Evolutionary conservation across 92 coral and sea anemone genomes (phyloP), one percentile per base, ranked within the genome.

Genomic region (Epizoanthus scotinus): DNA sequence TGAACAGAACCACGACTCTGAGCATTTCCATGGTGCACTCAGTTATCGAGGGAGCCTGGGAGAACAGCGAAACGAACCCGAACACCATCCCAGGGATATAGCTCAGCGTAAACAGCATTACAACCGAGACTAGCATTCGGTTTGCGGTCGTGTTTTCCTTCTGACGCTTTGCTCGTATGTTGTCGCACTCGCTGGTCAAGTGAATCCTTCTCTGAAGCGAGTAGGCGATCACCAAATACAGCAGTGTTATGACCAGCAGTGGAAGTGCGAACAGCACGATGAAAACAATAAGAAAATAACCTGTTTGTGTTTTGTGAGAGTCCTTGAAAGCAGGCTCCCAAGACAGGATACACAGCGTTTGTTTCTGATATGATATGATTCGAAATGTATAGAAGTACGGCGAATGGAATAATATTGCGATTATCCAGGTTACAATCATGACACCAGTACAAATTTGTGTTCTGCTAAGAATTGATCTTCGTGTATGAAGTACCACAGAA

Each of bases 301-400:
- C 22, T 0, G 44, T 17, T 18, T 64, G 70, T 17, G 70, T 31
- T 24, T 26, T 17, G 42, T 5, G 70, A 29, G 8, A 27, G 47
- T 64, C 21, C 70, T 64, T 64, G 70, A 64, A 64, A 1, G 70
- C 13, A 18, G 69, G 44, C 22, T 64, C 40, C 70, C 70, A 64
- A 38, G 40, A 14, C 44, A 38, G 4, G 70, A 17, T 27, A 26
- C 70, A 64, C 13, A 15, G 70, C 28, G 70, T 64, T 27, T 64
- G 24, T 10, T 28, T 20, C n/a, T 64, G 42, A 29, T 15, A 21
- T 19, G 70, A 14, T 26, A 0, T 29, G 70, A 28, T 14, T 29
- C 70, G 18, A 64, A 64, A 64, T 19, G 70, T 64, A 25, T 64
- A 64, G 70, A 64, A 64, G 27, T 64, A 64, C 21, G 70, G 70